Evolutionary conservation across 30 jellyfish, hydroid and myxozoan species (phyloP), one percentile per base, ranked within the genome.

Genomic region (Cassiopea andromeda): DNA sequence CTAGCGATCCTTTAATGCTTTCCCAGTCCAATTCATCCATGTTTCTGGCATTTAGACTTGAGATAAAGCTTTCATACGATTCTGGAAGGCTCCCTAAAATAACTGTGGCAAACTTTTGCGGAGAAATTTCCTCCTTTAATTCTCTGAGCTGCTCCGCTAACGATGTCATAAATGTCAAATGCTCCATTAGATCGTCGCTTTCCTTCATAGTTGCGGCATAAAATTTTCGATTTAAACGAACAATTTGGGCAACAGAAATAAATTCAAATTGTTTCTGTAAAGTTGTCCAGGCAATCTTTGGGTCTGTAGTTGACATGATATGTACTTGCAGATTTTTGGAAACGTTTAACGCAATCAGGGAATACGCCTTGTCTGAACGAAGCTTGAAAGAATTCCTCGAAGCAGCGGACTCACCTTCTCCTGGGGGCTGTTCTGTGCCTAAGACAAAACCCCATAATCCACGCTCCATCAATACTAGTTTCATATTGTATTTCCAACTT

Each of bases 191-290:
- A 38, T 77, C 45, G 43, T 77, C 86, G 47, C 86, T 78, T 77
- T 77, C 86, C 47, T 77, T 48, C 86, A 77, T 77, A 58, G 73
- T 77, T 46, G 86, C 86, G 44, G 86, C 19, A 48, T 77, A 77
- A 77, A 77, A 77, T 77, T 46, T 44, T 5, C 86, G 73, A 7
- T 14, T 7, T 46, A 77, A 48, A 7, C 78, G 16, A 45, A 77
- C 86, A 18, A 77, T 77, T 77, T 77, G 86, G 8, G 64, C 64
- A 2, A 50, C 9, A 2, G 64, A 50, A 2, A 50, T 9, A 50
- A 50, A 50, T 50, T 50, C 64, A 50, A 50, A 50, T 50, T 50
- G 64, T 50, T 50, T 50, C 64, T 50, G 64, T 9, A 50, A 9
- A 9, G 64, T 50, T 50, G 5, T 9, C 64, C 64, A 50, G 64